Evolutionary conservation across 35 echinoderm and acorn worm species (phyloP), one percentile per base, ranked within the genome.

Genomic region (Apostichopus californicus): DNA sequence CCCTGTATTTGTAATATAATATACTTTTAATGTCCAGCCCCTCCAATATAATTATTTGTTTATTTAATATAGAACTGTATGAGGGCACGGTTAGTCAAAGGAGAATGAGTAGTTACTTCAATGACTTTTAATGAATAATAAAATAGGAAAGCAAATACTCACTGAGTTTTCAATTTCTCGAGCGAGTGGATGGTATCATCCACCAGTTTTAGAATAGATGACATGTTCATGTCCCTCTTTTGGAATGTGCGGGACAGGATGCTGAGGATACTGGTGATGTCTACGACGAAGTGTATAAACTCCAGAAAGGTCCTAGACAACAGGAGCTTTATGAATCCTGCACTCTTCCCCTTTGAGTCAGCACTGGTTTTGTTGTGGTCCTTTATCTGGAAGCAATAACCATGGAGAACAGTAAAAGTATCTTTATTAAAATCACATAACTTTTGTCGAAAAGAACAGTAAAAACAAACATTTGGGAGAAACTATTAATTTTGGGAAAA

Each of bases 351-450:
- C 26, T 87, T 59, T 5, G 84, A 53, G 15, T 59, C 56, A 46
- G 78, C 78, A 87, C 84, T 87, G 23, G 56, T n/a, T 63, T 87
- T 46, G 22, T 21, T 59, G 11, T 64, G 21, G 61, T 87, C 63
- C 14, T 87, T 63, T 25, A 87, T 63, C 63, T 63, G 8, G 8
- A 23, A 9, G 17, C 17, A 68, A 68, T 68, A 68, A 68, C 17
- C 17, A 17, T 34, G 28, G 28, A 34, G 28, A 34, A 34, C 28
- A 1, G 28, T 34, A 34, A 34, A 34, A 34, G 28, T 34, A 34
- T 34, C 28, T 25, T 81, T 11, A 15, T 4, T 34, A 34, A 34
- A 34, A 34, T 34, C 28, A 34, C 28, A 34, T 34, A 34, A 34
- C 28, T 34, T 34, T 34, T 34, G 1, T 34, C 53, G 18, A 34